Evolutionary conservation across 2,797 vertebrate species (phyloP), one percentile per base, ranked within the genome.

Genomic region (Sandelia bainsii): DNA sequence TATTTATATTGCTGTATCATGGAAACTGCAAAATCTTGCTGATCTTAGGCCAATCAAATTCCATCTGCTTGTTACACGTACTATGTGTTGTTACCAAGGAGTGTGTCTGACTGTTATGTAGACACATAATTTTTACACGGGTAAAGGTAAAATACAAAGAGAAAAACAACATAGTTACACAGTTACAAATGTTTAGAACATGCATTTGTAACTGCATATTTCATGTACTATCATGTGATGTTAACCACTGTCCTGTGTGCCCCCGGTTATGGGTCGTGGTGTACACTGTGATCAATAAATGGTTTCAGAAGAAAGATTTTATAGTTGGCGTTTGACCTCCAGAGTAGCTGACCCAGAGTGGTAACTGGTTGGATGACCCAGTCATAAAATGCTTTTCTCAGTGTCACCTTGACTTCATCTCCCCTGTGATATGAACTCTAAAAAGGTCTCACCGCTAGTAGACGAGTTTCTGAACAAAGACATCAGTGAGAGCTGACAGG

Each of bases 381-480:
- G 49, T 49, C 45, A 65, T 60, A 51, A 75, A 67, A 62, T 7
- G 53, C 5, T 42, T 61, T 1, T 59, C 42, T 44, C 29, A 4
- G 25, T 6, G 65, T 76, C 57, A 69, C 72, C 62, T 71, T 69
- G 66, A 75, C 70, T 74, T 62, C 6, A 57, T 60, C 32, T 40
- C 62, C 66, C 57, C 29, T 53, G 52, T 2, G 6, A 22, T 45
- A 25, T 5, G 3, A 20, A 46, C 19, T 68, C 39, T 29, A 20
- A 57, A 44, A 59, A 11, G 6, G 22, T 58, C 52, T 19, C 14
- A 9, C 37, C 29, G 32, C 48, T 64, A 66, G 71, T 63, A 45
- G 42, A 19, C 1, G 17, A 14, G 42, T 19, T 19, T 45, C 42
- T 6, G 1, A 39, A 39, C 37, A 39, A 39, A 39, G 37, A 11